Conservation (phyloP, 2,888 invertebrate species). For the Dolomedes plantarius region DNA sequence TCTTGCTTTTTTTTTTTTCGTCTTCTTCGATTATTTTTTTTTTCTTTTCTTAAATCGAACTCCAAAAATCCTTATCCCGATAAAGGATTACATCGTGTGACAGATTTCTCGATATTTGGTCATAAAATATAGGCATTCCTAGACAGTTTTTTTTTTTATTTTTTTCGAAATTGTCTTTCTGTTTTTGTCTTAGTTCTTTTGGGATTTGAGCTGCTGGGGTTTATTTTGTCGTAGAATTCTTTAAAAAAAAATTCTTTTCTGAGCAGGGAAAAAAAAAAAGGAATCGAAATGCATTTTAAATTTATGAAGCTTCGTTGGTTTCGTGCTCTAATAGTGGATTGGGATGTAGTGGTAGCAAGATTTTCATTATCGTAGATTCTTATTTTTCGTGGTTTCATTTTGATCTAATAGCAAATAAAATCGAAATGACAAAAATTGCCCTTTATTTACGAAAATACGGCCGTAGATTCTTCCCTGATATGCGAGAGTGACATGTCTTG, state of each 20-base stretch:
- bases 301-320: not conserved
- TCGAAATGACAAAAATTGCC: too few species aligned
- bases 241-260: too few species aligned
- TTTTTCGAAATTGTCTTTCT: constrained; percentile 1
- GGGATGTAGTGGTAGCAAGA: too few species aligned
- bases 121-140: constrained; percentile 9
- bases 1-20: not conserved
- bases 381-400: too few species aligned
- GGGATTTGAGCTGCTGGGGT: not conserved
- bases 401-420: too few species aligned
- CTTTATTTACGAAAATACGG: too few species aligned
- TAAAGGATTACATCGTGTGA: not conserved
- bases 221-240: not conserved
- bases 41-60: not conserved
- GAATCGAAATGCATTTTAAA: not conserved
- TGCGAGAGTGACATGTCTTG: too few species aligned
- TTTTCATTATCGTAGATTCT: too few species aligned
- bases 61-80: not conserved
- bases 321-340: too few species aligned
- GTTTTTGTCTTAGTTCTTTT: not conserved
- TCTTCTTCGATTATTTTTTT: not conserved
- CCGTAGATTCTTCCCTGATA: too few species aligned
- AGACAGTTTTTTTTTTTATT: too few species aligned
- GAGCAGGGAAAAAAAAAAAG: not conserved
- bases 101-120: constrained; percentile 5